Conservation (phyloP, 2,113 vertebrate genomes). For the Heterocephalus glaber region DNA sequence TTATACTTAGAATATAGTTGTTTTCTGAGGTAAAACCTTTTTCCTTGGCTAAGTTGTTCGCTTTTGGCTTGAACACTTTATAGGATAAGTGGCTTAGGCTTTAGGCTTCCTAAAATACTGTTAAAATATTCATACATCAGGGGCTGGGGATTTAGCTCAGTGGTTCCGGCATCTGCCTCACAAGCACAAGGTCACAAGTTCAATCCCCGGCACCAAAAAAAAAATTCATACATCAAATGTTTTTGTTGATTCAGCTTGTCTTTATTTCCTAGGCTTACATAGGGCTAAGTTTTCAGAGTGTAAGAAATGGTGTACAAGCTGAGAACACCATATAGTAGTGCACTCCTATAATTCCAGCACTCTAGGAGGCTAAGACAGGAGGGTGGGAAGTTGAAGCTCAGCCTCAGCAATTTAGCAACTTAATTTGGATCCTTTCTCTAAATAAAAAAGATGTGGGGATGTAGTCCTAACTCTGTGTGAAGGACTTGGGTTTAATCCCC, state of each 20-base stretch:
- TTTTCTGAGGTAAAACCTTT: constrained; percentile 4
- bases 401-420: neutral
- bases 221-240: constrained; percentile 49
- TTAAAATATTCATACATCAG: constrained; percentile 60
- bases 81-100: neutral
- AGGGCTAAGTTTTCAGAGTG: constrained; percentile 24
- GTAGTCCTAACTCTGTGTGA: neutral
- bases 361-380: neutral
- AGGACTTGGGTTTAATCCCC: neutral
- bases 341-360: neutral
- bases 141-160: too few species aligned
- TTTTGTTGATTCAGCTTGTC: constrained; percentile 54
- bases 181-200: too few species aligned
- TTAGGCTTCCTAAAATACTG: constrained; percentile 53
- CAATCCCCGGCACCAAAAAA: too few species aligned
- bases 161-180: too few species aligned
- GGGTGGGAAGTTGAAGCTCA: neutral
- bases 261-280: constrained; percentile 54
- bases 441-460: neutral
- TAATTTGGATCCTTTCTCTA: neutral
- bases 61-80: constrained; percentile 15
- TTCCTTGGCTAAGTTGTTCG: constrained; percentile 1
- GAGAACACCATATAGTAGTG: neutral
- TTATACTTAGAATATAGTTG: constrained; percentile 35
- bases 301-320: neutral